Percentiles rank a stretch among this genome's conserved stretches.
These are phyloP conservation scores for Tinamus guttatus DNA, from an alignment of 2,113 vertebrate species.

Conservation along the genomic window DNA sequence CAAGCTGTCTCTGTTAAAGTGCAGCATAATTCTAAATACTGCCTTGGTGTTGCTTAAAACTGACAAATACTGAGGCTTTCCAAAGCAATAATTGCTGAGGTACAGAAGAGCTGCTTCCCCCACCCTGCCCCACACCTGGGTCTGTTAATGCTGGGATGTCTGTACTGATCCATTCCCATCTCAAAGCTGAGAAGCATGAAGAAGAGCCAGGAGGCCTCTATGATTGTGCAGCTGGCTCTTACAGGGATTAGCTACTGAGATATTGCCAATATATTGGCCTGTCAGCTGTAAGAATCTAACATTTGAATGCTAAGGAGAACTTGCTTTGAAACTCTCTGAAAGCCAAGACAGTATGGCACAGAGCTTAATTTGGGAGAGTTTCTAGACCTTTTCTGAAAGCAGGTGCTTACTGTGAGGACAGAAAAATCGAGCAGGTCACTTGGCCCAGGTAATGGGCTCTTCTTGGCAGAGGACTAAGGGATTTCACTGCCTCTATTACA, in stretches of 20 bases:
- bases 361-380: background rate
- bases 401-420: background rate
- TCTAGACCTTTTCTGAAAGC: background rate
- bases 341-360: background rate
- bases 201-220: background rate
- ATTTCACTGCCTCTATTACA: slow-evolving; percentile 25
- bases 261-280: background rate
- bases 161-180: background rate
- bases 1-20: slow-evolving; percentile 24
- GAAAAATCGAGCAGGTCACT: background rate
- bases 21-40: slow-evolving; percentile 28
- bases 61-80: background rate
- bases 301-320: background rate
- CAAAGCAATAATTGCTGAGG: slow-evolving; percentile 40
- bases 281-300: background rate
- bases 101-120: slow-evolving; percentile 3
- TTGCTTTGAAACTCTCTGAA: background rate
- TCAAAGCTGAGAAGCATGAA: background rate
- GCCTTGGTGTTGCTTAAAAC: slow-evolving; percentile 36
- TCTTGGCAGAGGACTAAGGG: background rate
- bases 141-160: background rate
- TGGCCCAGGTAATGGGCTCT: background rate
- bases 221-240: background rate
- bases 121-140: background rate
- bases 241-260: background rate